Evolutionary conservation across 2,113 vertebrate species (phyloP), one percentile per base, ranked within the genome.

Genomic region (Pogona vitticeps): DNA sequence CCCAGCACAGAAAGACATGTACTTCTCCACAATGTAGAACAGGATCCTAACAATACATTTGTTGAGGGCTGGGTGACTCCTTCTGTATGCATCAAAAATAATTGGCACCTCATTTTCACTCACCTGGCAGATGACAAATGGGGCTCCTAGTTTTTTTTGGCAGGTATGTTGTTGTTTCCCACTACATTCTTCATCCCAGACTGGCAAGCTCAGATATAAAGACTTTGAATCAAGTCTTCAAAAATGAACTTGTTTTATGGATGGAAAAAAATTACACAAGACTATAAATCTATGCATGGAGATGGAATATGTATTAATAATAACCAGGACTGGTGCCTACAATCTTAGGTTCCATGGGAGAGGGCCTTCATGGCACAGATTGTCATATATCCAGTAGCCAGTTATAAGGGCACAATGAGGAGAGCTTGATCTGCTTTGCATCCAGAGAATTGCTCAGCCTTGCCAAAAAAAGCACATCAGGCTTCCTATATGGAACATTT

Each of bases 101-200:
- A 85, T 77, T 85, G 83, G 42, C 33, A 67, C 14, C 42, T 85
- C 75, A 70, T 18, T 78, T 85, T 77, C 21, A 77, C 63, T 56
- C 77, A 85, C 63, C n/a, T 28, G 70, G 56, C 17, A 75, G 82
- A 75, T 73, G 82, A 83, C 70, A 77, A 78, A 68, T 68, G 76
- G 33, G 38, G 8, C n/a, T 56, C 42, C 40, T 52, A 38, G n/a
- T n/a, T n/a, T 65, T 67, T 42, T 68, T 85, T 38, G 83, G 61
- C 20, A 77, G 63, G 68, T 23, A 56, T 56, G 46, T 68, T 38
- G 31, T 76, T 26, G 42, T 18, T 52, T 68, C 68, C 63, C 17
- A 38, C n/a, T 56, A 38, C 42, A 56, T 85, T 70, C 63, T 68
- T 77, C 46, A 77, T 85, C n/a, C 61, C 20, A 58, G 63, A 68